Evolutionary conservation across 1,140 invertebrate genomes (phyloP).

Genomic region (Planococcus citri): DNA sequence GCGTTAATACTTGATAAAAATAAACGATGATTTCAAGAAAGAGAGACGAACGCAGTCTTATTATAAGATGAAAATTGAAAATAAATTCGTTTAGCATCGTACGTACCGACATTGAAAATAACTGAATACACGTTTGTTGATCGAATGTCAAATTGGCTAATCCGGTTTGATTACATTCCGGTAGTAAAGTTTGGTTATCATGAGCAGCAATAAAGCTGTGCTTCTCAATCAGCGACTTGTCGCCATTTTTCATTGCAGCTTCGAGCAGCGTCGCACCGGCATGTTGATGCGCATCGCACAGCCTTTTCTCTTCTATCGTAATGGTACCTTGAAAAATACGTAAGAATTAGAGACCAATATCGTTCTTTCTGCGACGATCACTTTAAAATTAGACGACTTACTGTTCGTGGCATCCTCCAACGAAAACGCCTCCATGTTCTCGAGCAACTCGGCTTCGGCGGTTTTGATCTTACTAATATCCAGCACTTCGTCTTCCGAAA

Average conservation of each 20-base stretch:
- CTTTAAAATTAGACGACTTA: conserved; percentile 30
- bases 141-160: not conserved
- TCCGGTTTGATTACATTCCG: not conserved
- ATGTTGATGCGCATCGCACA: conserved; percentile 9
- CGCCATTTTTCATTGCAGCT: not conserved
- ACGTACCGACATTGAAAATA: not conserved
- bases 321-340: not conserved
- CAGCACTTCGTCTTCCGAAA: conserved; percentile 34
- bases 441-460: not conserved
- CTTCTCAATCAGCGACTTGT: not conserved
- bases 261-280: not conserved
- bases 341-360: too few relatives aligned
- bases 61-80: too few relatives aligned
- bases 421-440: not conserved
- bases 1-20: too few relatives aligned
- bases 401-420: conserved; percentile 25
- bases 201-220: not conserved
- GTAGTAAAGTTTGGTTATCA: not conserved
- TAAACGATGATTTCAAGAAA: too few relatives aligned
- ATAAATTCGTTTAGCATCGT: too few relatives aligned
- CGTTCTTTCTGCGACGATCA: not conserved
- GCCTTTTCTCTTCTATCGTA: conserved; percentile 9
- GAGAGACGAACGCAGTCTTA: too few relatives aligned
- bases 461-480: not conserved
- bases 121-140: not conserved